These are phyloP conservation scores for Aplochiton taeniatus DNA, from an alignment of 2,797 vertebrate species.

Conservation along the genomic window DNA sequence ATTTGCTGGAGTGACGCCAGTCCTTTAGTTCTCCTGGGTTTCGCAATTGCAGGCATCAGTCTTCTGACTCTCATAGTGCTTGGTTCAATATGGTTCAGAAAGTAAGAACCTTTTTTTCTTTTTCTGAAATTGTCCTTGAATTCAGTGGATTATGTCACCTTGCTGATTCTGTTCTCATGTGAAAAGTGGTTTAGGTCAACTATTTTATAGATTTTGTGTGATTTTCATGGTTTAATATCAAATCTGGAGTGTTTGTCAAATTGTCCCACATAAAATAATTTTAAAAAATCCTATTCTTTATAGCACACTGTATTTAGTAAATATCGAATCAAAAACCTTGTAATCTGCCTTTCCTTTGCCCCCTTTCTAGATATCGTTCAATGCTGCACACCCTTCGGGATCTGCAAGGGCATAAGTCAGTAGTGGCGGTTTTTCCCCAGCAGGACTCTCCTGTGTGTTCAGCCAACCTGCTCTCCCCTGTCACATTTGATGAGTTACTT, in stretches of 20 bases:
- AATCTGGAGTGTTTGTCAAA: no score
- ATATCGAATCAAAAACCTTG: neutral
- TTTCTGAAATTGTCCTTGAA: no score
- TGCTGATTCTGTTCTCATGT: no score
- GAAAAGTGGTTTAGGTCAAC: no score
- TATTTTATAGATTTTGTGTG: no score
- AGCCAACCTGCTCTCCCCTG: neutral
- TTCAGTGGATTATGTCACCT: no score
- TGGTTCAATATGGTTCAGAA: constrained; percentile 48
- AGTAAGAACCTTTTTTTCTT: constrained; percentile 49
- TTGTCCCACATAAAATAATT: no score
- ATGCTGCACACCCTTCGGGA: constrained; percentile 43
- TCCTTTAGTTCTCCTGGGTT: constrained; percentile 54
- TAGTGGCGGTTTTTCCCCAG: neutral
- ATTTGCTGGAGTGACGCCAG: no score
- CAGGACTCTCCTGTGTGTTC: constrained; percentile 17
- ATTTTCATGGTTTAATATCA: no score
- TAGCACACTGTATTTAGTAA: neutral
- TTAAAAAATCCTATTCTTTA: neutral
- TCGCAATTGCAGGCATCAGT: constrained; percentile 31
- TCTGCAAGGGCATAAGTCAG: constrained; percentile 6
- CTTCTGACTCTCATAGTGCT: constrained; percentile 36
- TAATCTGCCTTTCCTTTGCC: neutral
- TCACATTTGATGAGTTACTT: neutral
- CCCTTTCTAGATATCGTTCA: constrained; percentile 50